Evolutionary conservation across 2,888 invertebrate species (phyloP).

Genomic region (Ennomos fuscantarius): DNA sequence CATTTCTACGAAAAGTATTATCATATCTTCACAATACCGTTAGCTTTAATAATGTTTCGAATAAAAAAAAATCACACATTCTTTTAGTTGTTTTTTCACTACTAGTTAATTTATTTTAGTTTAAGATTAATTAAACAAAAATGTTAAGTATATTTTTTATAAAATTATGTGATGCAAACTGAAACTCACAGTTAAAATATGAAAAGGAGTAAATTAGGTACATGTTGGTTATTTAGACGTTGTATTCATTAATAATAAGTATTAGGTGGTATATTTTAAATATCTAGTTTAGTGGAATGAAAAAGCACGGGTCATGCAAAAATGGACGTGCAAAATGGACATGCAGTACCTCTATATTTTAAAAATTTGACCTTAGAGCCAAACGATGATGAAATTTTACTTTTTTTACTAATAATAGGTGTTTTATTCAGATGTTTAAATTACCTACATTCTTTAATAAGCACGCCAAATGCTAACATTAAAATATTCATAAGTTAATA

Average conservation of each 20-base stretch:
- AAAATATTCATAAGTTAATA: background rate
- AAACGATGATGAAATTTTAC: background rate
- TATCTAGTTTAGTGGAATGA: background rate
- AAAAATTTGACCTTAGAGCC: background rate
- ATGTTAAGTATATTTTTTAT: background rate
- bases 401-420: no score
- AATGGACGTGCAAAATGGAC: background rate
- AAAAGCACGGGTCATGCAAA: background rate
- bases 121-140: no score
- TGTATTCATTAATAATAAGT: slow-evolving; percentile 20
- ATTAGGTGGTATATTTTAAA: slow-evolving; percentile 32
- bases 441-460: slow-evolving; percentile 17
- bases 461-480: slow-evolving; percentile 9
- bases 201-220: slow-evolving; percentile 70
- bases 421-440: no score
- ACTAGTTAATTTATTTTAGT: no score
- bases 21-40: no score
- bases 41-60: no score
- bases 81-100: no score
- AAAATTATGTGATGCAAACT: slow-evolving; percentile 6
- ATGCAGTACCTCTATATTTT: background rate
- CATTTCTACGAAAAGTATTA: no score
- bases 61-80: no score
- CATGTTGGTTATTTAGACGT: slow-evolving; percentile 23
- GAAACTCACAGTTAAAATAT: slow-evolving; percentile 9